Evolutionary conservation across 1,140 invertebrate species (phyloP).

Genomic region (Drosophila pandora): DNA sequence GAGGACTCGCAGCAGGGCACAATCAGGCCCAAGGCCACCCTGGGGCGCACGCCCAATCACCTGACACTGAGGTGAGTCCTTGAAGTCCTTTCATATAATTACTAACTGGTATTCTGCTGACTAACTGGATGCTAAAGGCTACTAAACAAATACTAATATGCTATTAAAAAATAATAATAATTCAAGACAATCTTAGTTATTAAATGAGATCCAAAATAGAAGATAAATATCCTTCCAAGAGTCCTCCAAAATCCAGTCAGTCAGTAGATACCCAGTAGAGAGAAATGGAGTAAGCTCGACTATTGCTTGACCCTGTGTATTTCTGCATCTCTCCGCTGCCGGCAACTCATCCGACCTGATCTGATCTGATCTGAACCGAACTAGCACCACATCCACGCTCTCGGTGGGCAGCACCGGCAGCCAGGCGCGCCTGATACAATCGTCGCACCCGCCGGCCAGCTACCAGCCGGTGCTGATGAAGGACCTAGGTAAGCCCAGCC

Average conservation of each 20-base stretch:
- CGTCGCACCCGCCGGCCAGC: conserved; percentile 95
- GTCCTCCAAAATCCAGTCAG: conserved; percentile 11
- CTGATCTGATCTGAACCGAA: conserved; percentile 25
- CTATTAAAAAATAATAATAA: too few species aligned
- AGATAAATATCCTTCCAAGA: too few species aligned
- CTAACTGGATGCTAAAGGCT: conserved; percentile 25
- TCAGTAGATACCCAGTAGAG: conserved; percentile 4
- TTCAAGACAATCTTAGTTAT: too few species aligned
- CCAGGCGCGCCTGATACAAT: conserved; percentile 96
- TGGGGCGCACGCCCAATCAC: conserved; percentile 95
- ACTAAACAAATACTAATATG: neutral
- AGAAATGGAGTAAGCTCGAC: conserved; percentile 22
- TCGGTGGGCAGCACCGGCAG: conserved; percentile 96
- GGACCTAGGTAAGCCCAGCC: conserved; percentile 91
- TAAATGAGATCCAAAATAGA: too few species aligned
- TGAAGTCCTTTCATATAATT: neutral
- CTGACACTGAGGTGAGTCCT: conserved; percentile 90
- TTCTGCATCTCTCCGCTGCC: conserved; percentile 8
- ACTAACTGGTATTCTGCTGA: conserved; percentile 29
- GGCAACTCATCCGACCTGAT: neutral
- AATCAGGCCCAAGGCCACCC: conserved; percentile 88
- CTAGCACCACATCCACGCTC: conserved; percentile 95
- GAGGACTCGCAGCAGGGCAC: conserved; percentile 90
- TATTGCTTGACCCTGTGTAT: conserved; percentile 41
- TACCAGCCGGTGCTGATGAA: conserved; percentile 93